Base-by-base conservation (phyloP, 1,140 invertebrate species). In the Solen grandis region DNA sequence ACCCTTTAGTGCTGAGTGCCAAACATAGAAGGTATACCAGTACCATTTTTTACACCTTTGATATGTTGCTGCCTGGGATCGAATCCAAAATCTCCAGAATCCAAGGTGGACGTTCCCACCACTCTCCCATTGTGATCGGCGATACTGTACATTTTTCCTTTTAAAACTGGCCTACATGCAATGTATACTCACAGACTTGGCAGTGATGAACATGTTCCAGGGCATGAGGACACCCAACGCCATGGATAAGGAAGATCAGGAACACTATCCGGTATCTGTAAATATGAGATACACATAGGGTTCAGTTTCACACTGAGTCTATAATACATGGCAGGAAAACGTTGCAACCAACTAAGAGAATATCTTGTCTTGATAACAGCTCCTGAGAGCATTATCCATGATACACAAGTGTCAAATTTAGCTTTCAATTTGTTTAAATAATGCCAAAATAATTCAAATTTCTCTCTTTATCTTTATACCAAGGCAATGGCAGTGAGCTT, bases 181-280 rank as follows among this genome's bases (percentile, higher is more conserved):
- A n/a, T n/a, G 33, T 35, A 57, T 22, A 94, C 95, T 95, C 94
- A 98, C 97, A 82, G 91, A 85, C 91, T 96, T 96, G 10, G 98
- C 98, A 73, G 96, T 99, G 85, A 99, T 99, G 91, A 99, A 99
- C 97, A 99, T 99, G 92, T 99, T 99, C 98, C 98, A 99, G 19
- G 98, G 97, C 93, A 98, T 98, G 38, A 99, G 94, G 0, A 96
- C 96, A 14, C 98, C 98, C n/a, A 80, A 99, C 94, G n/a, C 99
- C 99, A 93, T 99, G 98, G 38, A 99, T 93, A 66, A 99, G 84
- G 88, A 99, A 94, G 59, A 97, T 98, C 3, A 98, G 92, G 92
- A 96, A 99, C 13, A 99, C 97, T 29, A 99, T 90, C 88, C 95
- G 95, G 89, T 94, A 96, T 93, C 95, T 95, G 90, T 92, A 78